phyloP scores from a whole-genome alignment of 2,113 vertebrate genomes.

The Festucalex cinctus region DNA sequence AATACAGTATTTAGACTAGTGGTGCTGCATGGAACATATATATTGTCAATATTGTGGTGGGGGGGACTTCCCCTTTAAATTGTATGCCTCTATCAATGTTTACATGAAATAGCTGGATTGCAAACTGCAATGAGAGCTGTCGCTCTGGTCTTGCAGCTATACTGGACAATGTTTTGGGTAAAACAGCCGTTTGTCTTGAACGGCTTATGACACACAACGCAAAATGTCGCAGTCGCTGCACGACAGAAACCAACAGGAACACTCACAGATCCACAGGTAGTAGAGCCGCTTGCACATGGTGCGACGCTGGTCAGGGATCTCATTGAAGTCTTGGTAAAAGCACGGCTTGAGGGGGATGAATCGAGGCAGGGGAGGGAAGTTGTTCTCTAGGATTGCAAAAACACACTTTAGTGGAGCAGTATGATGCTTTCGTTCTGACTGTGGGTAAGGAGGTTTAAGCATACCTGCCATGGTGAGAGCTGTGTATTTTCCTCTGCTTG shows the following conservation, averaged over 20 bases:
- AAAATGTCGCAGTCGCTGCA: background rate
- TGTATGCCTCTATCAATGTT: background rate
- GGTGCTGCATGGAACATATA: no score
- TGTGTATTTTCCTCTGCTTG: slow-evolving; percentile 33
- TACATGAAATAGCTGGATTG: background rate
- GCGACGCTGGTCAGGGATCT: slow-evolving; percentile 87
- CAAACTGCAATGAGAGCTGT: slow-evolving; percentile 1
- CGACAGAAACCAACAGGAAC: background rate
- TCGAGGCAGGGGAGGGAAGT: slow-evolving; percentile 91
- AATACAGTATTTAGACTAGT: no score
- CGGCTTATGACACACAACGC: background rate
- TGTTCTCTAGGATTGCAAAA: slow-evolving; percentile 82
- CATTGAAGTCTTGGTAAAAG: slow-evolving; percentile 97
- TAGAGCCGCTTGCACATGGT: slow-evolving; percentile 92
- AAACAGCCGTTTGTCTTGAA: slow-evolving; percentile 38
- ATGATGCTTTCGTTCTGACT: background rate
- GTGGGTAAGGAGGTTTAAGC: background rate
- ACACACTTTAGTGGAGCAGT: slow-evolving; percentile 10
- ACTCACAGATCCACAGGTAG: slow-evolving; percentile 98
- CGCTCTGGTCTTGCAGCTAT: slow-evolving; percentile 16
- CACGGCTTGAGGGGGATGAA: slow-evolving; percentile 97
- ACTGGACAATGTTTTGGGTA: slow-evolving; percentile 34
- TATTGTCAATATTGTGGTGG: no score
- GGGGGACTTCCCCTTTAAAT: no score
- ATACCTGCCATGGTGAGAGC: slow-evolving; percentile 70